These are phyloP conservation scores for Bubo blakistoni DNA, from an alignment of 2,113 vertebrate genomes.

Conservation along the genomic window DNA sequence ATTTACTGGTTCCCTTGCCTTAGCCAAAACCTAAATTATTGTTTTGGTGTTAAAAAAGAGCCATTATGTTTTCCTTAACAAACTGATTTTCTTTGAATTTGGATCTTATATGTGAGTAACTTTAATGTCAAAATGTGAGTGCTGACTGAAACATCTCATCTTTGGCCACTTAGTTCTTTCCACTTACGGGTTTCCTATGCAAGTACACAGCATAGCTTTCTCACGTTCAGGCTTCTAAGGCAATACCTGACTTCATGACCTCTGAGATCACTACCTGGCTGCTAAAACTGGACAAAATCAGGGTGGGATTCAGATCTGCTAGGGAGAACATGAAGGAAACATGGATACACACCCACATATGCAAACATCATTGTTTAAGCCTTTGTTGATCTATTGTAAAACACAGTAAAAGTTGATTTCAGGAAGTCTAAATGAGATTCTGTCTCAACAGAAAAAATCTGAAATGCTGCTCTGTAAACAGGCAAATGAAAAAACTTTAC, in stretches of 20 bases:
- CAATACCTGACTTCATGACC: background rate
- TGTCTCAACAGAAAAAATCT: background rate
- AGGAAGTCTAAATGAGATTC: background rate
- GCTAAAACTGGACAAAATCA: background rate
- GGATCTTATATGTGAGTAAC: background rate
- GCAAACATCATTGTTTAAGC: background rate
- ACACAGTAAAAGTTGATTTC: background rate
- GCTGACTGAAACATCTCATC: background rate
- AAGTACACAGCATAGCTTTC: background rate
- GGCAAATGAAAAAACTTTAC: background rate
- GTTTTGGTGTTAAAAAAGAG: fast-evolving
- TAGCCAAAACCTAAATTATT: background rate
- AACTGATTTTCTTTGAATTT: background rate
- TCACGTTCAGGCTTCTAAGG: background rate
- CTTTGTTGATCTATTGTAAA: background rate
- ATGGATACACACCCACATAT: too few relatives aligned
- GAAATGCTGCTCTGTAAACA: background rate
- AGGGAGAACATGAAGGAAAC: background rate
- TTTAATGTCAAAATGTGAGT: background rate
- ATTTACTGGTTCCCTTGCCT: background rate
- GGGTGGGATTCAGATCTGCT: background rate
- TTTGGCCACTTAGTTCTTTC: background rate
- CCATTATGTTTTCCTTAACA: background rate
- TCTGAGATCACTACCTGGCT: background rate
- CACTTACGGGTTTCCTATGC: background rate